These are phyloP conservation scores for Drosophila anomalata DNA, from an alignment of 2,888 invertebrate genomes.

Conservation along the genomic window DNA sequence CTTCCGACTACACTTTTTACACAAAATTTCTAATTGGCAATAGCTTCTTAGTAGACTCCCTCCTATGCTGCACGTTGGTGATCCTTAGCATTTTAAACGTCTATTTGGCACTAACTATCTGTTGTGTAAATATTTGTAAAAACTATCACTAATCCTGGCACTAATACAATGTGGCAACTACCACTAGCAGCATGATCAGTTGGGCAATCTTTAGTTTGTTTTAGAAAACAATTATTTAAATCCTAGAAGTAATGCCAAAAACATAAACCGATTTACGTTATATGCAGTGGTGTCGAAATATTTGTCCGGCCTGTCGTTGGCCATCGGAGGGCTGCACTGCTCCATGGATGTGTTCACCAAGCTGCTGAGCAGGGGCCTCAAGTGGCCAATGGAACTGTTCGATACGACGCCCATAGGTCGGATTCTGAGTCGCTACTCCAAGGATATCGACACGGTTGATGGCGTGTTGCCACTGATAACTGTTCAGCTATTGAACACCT, in stretches of 20 bases:
- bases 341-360: slow-evolving; percentile 86
- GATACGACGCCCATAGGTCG: slow-evolving; percentile 91
- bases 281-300: slow-evolving; percentile 81
- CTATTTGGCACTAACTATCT: slow-evolving; percentile 33
- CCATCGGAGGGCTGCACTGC: slow-evolving; percentile 85
- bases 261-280: slow-evolving; percentile 43
- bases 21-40: slow-evolving; percentile 15
- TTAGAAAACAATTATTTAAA: slow-evolving; percentile 5
- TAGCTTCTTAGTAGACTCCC: neutral
- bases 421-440: slow-evolving; percentile 88
- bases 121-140: slow-evolving; percentile 31
- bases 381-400: slow-evolving; percentile 90
- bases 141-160: slow-evolving; percentile 26
- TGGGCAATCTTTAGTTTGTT: slow-evolving; percentile 10
- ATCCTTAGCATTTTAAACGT: neutral
- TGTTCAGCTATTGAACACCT: slow-evolving; percentile 82
- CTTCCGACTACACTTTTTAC: neutral
- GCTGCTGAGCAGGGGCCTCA: slow-evolving; percentile 87
- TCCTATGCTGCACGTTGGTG: slow-evolving; percentile 2
- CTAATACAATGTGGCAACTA: neutral
- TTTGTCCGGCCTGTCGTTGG: slow-evolving; percentile 82
- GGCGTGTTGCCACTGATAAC: slow-evolving; percentile 84
- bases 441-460: slow-evolving; percentile 87
- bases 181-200: slow-evolving; percentile 26
- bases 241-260: slow-evolving; percentile 1